Conservation (phyloP, 2,797 vertebrate species). For the Cottoperca gobio region DNA sequence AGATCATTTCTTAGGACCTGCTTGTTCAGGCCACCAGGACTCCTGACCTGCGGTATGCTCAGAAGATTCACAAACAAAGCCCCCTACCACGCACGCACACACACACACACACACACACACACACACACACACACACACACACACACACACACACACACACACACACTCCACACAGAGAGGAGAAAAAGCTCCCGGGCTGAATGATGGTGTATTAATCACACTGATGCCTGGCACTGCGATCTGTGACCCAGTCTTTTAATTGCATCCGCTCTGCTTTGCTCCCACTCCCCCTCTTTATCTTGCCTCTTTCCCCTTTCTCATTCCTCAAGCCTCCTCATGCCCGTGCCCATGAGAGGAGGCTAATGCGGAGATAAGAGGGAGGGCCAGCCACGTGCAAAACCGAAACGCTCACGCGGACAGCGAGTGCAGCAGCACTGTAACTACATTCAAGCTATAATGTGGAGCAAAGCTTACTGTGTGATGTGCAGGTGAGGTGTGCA, state of each 20-base stretch:
- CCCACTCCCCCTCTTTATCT: constrained; percentile 79
- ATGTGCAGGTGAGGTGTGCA: constrained; percentile 22
- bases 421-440: constrained; percentile 20
- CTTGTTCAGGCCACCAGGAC: constrained; percentile 1
- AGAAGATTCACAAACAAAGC: constrained; percentile 48
- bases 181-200: constrained; percentile 77
- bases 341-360: constrained; percentile 65
- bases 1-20: neutral
- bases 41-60: constrained; percentile 31
- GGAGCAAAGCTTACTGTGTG: neutral
- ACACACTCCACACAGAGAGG: constrained; percentile 13
- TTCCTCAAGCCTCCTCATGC: constrained; percentile 69
- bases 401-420: constrained; percentile 26
- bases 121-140: constrained; percentile 20
- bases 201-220: constrained; percentile 80
- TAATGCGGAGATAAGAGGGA: constrained; percentile 75
- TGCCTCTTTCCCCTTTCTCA: constrained; percentile 63
- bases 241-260: constrained; percentile 86
- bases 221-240: constrained; percentile 78
- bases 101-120: too few relatives aligned
- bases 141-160: constrained; percentile 20
- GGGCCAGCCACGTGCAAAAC: constrained; percentile 47
- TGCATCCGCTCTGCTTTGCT: constrained; percentile 83
- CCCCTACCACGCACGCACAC: neutral
- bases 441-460: constrained; percentile 1